These are phyloP conservation scores for Rhyacophila brunnea DNA, from an alignment of 1,140 invertebrate species.

Conservation along the genomic window DNA sequence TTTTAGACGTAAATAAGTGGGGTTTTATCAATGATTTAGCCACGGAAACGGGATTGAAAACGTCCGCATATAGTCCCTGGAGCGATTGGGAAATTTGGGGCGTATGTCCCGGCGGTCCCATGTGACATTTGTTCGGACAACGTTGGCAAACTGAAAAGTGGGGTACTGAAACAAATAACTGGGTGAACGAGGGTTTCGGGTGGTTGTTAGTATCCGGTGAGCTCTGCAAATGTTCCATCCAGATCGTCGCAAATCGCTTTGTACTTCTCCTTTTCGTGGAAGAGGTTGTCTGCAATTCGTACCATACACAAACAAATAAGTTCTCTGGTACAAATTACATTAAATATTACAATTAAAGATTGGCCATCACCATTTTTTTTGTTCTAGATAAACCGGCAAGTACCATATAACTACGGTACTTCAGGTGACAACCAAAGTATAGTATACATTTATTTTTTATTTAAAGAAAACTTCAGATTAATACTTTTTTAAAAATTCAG, in stretches of 20 bases:
- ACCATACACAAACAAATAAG: conserved; percentile 5
- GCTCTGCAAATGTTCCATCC: conserved; percentile 93
- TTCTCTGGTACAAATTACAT: too few relatives aligned
- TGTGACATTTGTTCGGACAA: conserved; percentile 13
- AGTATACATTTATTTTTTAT: too few relatives aligned
- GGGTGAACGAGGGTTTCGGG: conserved; percentile 12
- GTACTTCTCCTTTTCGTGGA: conserved; percentile 94
- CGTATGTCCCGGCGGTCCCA: neutral
- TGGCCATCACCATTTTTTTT: too few relatives aligned
- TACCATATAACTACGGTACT: too few relatives aligned
- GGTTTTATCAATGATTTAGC: neutral
- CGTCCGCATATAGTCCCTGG: conserved; percentile 14
- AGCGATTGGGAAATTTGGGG: conserved; percentile 6
- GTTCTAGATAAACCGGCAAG: too few relatives aligned
- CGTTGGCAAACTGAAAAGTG: conserved; percentile 24
- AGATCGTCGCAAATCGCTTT: conserved; percentile 96
- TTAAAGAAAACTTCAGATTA: too few relatives aligned
- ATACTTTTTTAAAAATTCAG: too few relatives aligned
- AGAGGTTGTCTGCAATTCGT: conserved; percentile 80
- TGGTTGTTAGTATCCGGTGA: conserved; percentile 74
- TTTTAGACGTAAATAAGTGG: too few relatives aligned
- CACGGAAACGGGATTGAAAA: neutral
- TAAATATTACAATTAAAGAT: too few relatives aligned
- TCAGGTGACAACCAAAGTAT: too few relatives aligned
- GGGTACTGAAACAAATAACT: conserved; percentile 31